Base-by-base conservation (phyloP, 2,113 vertebrate genomes). In the Campylorhamphus procurvoides region DNA sequence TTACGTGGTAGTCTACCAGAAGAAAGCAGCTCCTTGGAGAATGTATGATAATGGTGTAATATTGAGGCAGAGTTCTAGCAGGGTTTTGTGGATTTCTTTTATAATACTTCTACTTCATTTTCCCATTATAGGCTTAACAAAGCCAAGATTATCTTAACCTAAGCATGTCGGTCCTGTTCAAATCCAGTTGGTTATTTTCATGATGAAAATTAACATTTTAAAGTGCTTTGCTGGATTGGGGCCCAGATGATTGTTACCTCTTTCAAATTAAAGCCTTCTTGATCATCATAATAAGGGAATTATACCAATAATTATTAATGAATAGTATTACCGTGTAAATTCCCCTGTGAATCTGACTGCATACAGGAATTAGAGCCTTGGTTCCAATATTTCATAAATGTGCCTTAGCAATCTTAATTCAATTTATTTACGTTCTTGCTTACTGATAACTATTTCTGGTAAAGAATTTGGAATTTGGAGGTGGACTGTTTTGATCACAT, bases 301-400 rank as follows among this genome's bases (percentile, higher is more conserved):
- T 93, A 89, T 69, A 79, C 31, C 37, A 79, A 82, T 92, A 95
- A 93, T 93, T 95, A 95, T 91, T 93, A 96, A 91, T 93, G 28
- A 91, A 89, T 73, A 79, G 25, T 69, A 87, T 79, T 85, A 87
- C 46, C 58, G 20, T 76, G 16, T 84, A 76, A 82, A 89, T 89
- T 92, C 64, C 52, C 33, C 33, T 25, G 18, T 73, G 69, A 91
- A 44, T 82, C 37, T 73, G 53, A 40, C 44, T 59, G 50, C 18
- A 12, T 71, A 44, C 12, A 74, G 49, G 52, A 91, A 87, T 84
- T 84, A 75, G 40, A 81, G 25, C 46, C 31, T 71, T 20, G 5
- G 53, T 76, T 95, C 58, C 60, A 76, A 19, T 91, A 79, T 52
- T 94, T 87, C 47, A 35, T 79, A 73, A 87, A 73, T 29, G 7